Base-by-base conservation (phyloP, 2,797 vertebrate genomes). In the Xerus rutilus region DNA sequence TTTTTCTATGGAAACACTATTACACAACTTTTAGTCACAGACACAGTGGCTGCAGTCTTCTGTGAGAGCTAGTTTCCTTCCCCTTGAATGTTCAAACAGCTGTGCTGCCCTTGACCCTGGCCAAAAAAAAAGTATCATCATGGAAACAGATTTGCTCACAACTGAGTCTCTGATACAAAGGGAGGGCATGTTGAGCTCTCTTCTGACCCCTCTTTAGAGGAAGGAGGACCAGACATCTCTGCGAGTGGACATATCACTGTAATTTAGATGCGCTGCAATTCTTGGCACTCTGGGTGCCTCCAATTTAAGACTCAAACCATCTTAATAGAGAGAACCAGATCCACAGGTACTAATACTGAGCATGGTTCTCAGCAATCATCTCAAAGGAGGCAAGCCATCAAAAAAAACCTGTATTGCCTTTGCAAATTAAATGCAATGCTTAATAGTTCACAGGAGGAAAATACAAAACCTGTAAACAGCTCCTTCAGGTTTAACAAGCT, bases 401-500 rank as follows among this genome's bases (percentile, higher is more conserved):
- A 54, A 79, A 79, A 65, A 94, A 95, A 84, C 45, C 54, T 59
- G 32, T 30, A 76, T 79, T 85, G 90, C 32, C 69, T 96, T 79
- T 93, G 81, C 78, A 94, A 94, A 96, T 83, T 88, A 96, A 96
- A 84, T 54, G 59, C 77, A 94, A 94, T 73, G 52, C 84, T 69
- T 93, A 67, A 93, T 47, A 52, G 97, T 84, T 87, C 94, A 79
- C 87, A 69, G 1, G 76, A 95, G 82, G 89, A 88, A 96, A 96
- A 96, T 54, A 92, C 45, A 85, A 86, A 95, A 83, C 59, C 69
- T 57, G 70, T 88, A 76, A 94, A 94, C 57, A 91, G 86, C 84
- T 82, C 72, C 91, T 93, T 92, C 69, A 83, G 57, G 23, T 96
- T 94, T 96, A 93, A 96, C 79, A 79, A 95, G 76, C 84, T 43